Evolutionary conservation across 2,888 invertebrate genomes (phyloP), one percentile per base, ranked within the genome.

Genomic region (Rhingia rostrata): DNA sequence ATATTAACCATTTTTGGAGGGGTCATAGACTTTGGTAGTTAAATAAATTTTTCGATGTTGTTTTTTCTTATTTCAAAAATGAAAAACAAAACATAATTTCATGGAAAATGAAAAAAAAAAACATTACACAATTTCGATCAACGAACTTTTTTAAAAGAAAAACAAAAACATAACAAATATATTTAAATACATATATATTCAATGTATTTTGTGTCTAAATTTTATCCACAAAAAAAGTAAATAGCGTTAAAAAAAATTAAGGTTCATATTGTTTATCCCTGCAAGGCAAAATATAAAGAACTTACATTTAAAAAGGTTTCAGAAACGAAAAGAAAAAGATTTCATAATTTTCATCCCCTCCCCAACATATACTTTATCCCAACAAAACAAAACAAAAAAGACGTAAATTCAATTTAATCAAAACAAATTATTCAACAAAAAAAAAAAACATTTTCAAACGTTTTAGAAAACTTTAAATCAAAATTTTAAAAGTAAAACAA

Each of bases 1-100:
- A 86, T 53, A 77, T 77, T 70, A 75, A 81, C 77, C 86, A 75
- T 75, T 84, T 87, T 88, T 89, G 90, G 91, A 91, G 91, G 91
- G 90, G 89, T 89, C 90, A 89, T 90, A 91, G 91, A 91, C 91
- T 91, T 90, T 80, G 73, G 87, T 87, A 88, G 86, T 86, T 87
- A 87, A 87, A 88, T 87, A 81, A 87, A 87, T 86, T 86, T 87
- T 80, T 86, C 73, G 77, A 81, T 81, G 77, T 86, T 81, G 69
- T 86, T 81, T 82, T 82, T 75, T 75, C 74, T 67, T 47, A 74
- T 82, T 83, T 79, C 63, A 70, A 32, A 74, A 79, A 56, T 43
- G 37, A 45, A 61, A 73, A 67, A 67, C 3, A 56, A 66, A 51
- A 60, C 14, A 37, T 70, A 47, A 73, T 70, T 72, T 70, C 61